Percentiles rank a stretch among this genome's conserved stretches.
These are phyloP conservation scores for Equus przewalskii DNA, from an alignment of 2,113 vertebrate genomes.

Conservation along the genomic window DNA sequence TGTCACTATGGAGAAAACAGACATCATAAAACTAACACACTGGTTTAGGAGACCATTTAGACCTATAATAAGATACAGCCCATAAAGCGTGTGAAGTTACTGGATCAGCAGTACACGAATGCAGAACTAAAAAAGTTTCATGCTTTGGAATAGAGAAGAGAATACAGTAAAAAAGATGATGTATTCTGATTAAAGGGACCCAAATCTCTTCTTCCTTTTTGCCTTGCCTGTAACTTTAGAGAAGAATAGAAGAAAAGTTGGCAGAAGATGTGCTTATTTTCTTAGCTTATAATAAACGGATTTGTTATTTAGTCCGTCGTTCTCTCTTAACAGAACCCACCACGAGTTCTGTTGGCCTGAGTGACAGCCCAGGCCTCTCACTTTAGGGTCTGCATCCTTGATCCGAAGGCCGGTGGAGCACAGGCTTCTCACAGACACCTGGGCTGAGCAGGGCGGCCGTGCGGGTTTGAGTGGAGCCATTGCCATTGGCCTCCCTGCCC, in stretches of 20 bases:
- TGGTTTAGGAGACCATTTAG: slow-evolving; percentile 61
- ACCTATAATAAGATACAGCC: slow-evolving; percentile 48
- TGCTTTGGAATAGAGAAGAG: background rate
- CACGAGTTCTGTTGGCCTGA: fast-evolving
- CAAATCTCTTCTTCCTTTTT: background rate
- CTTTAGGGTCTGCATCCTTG: fast-evolving
- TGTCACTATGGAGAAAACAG: slow-evolving; percentile 20
- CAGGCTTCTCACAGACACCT: fast-evolving
- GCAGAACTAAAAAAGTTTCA: background rate
- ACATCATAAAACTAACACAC: slow-evolving; percentile 42
- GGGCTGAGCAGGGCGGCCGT: background rate
- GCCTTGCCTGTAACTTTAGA: background rate
- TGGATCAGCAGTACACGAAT: background rate
- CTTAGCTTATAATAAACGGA: background rate
- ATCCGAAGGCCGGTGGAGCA: fast-evolving
- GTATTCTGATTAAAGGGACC: background rate
- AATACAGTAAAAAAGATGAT: background rate
- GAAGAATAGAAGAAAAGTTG: background rate
- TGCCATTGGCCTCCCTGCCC: background rate
- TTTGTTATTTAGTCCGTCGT: fast-evolving
- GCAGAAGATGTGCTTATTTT: background rate
- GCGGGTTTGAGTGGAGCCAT: too few species aligned
- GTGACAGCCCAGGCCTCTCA: fast-evolving
- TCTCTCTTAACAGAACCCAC: too few species aligned
- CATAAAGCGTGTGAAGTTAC: slow-evolving; percentile 47